A percentile compares a stretch with the other conserved stretches of the same genome.
phyloP scores from a whole-genome alignment of 2,888 invertebrate species.

The Camponotus fellah region DNA sequence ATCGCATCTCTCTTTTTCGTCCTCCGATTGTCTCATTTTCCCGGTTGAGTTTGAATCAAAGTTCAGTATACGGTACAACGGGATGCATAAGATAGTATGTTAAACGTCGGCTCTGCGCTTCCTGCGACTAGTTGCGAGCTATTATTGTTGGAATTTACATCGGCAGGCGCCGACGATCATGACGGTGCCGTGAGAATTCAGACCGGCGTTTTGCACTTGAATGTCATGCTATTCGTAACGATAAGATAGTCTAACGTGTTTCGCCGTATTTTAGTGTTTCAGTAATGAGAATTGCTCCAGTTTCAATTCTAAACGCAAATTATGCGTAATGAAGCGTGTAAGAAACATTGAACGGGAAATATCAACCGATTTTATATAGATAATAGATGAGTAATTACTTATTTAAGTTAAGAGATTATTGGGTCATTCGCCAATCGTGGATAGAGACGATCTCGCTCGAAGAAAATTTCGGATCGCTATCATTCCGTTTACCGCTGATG shows the following conservation, averaged over 20 bases:
- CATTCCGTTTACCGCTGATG: constrained; percentile 34
- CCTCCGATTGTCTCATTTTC: constrained; percentile 7
- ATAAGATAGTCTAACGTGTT: constrained; percentile 38
- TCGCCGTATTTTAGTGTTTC: constrained; percentile 45
- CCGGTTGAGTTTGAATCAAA: constrained; percentile 37
- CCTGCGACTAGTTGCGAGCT: constrained; percentile 54
- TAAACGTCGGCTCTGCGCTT: constrained; percentile 43
- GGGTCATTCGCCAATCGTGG: background rate
- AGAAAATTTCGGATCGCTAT: constrained; percentile 46
- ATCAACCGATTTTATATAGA: background rate
- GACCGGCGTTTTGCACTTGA: constrained; percentile 52
- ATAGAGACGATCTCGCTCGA: constrained; percentile 1
- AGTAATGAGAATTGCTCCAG: constrained; percentile 17
- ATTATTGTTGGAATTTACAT: constrained; percentile 53
- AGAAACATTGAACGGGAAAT: constrained; percentile 7
- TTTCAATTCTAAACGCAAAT: constrained; percentile 20
- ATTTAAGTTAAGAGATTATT: constrained; percentile 2
- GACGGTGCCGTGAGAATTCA: constrained; percentile 47
- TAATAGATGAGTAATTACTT: background rate
- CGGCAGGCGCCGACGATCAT: constrained; percentile 45
- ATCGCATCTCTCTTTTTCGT: background rate
- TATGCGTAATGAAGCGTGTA: background rate
- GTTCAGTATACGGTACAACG: constrained; percentile 34
- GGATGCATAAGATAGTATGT: constrained; percentile 50
- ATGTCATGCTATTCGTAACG: constrained; percentile 47